Base-by-base conservation (phyloP, 2,888 invertebrate genomes). In the Eupelmus urozonus region DNA sequence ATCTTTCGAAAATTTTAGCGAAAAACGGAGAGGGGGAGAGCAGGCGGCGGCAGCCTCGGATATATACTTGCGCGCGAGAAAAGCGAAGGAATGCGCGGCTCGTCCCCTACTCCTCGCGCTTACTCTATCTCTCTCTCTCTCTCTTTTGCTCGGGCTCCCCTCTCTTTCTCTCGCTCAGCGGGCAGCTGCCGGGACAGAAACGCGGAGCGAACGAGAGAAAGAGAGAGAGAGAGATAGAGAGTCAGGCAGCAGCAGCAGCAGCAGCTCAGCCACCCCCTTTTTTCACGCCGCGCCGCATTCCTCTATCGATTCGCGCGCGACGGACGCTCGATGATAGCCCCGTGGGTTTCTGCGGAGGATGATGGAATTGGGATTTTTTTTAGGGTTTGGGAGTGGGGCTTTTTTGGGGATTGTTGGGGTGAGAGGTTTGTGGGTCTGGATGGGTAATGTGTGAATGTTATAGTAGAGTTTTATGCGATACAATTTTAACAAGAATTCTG, bases 261-360 rank as follows among this genome's bases (percentile, higher is more conserved):
- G n/a, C 60, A n/a, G 34, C 60, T 4, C 18, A 16, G 71, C 63
- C 76, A 29, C 51, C 71, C 81, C 72, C 83, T 82, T 85, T 85
- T 86, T 87, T 85, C 85, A 85, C 85, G 85, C 86, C 86, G 84
- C 84, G 85, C 85, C 87, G 87, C 89, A 89, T 89, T 89, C 89
- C 88, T 87, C 84, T 88, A 89, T 89, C 83, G 88, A 88, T 89
- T 88, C 86, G 83, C 82, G 82, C 82, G 79, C 81, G 78, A 78
- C 77, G 73, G 69, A 76, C 70, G n/a, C n/a, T n/a, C n/a, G n/a
- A 72, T 75, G 76, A 75, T 79, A 72, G 76, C 69, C 34, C 42
- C 34, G 55, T 67, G 45, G 45, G 23, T 49, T n/a, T n/a, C n/a
- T n/a, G n/a, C n/a, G n/a, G n/a, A n/a, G n/a, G n/a, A n/a, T n/a